These are phyloP conservation scores for Xenentodon cancila DNA, from an alignment of 2,797 vertebrate genomes.

Conservation along the genomic window DNA sequence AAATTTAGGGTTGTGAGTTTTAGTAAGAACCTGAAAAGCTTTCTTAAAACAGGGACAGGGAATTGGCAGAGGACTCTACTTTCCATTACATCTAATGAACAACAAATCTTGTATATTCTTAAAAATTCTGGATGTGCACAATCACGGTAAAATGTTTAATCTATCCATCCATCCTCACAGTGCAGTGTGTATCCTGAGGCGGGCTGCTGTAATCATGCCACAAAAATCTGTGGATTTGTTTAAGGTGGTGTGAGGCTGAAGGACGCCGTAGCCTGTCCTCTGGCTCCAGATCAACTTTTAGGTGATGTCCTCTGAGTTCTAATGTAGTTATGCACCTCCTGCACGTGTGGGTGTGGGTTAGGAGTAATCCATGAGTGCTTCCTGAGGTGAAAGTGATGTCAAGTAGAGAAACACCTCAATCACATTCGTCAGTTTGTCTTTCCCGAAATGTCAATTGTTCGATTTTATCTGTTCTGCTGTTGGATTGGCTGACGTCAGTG, in stretches of 20 bases:
- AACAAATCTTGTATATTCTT: no score
- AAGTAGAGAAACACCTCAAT: conserved; percentile 21
- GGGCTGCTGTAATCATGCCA: conserved; percentile 22
- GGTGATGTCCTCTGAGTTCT: conserved; percentile 44
- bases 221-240: conserved; percentile 59
- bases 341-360: conserved; percentile 6
- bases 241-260: conserved; percentile 47
- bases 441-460: no score
- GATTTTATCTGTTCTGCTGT: no score
- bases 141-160: neutral
- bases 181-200: conserved; percentile 22
- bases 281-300: conserved; percentile 61
- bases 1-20: no score
- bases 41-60: no score
- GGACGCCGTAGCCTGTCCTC: conserved; percentile 51
- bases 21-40: no score
- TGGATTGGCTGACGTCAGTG: no score
- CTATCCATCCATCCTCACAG: conserved; percentile 2
- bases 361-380: conserved; percentile 48
- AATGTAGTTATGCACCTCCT: conserved; percentile 48
- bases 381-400: conserved; percentile 23
- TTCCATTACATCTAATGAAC: no score
- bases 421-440: conserved; percentile 17
- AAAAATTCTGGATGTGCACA: neutral
- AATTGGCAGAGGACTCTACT: no score